Conservation (phyloP, 2,888 invertebrate species). For the Cyclophora albipunctata region DNA sequence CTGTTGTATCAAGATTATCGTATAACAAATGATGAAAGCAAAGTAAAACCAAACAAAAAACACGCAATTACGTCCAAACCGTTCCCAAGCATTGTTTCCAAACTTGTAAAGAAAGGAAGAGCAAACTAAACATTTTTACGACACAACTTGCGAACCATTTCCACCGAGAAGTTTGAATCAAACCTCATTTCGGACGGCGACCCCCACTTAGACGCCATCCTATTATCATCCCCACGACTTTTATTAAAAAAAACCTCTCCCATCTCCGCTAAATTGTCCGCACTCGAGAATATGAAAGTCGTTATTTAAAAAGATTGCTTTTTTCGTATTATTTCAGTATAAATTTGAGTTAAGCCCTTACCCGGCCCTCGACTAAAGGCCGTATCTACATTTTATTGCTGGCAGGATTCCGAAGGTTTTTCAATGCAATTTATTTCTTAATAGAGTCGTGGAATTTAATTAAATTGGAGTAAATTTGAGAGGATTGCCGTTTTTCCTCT, state of each 20-base stretch:
- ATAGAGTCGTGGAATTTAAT: slow-evolving; percentile 25
- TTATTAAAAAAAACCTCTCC: slow-evolving; percentile 65
- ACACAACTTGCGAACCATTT: no score
- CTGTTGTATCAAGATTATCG: no score
- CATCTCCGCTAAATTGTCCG: slow-evolving; percentile 72
- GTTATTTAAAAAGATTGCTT: slow-evolving; percentile 72
- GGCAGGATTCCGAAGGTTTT: slow-evolving; percentile 30
- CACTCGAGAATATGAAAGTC: slow-evolving; percentile 71
- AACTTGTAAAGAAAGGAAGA: no score
- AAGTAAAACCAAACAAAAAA: no score
- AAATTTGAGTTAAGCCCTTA: slow-evolving; percentile 62
- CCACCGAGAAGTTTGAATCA: slow-evolving; percentile 10
- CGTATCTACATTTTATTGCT: slow-evolving; percentile 55
- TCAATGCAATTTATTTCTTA: slow-evolving; percentile 42
- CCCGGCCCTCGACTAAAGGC: slow-evolving; percentile 33
- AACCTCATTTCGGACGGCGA: slow-evolving; percentile 61
- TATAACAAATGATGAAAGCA: no score
- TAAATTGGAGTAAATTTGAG: slow-evolving; percentile 25
- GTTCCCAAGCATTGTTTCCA: no score
- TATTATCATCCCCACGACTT: slow-evolving; percentile 50
- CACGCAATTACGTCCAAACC: no score
- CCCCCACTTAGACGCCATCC: slow-evolving; percentile 36
- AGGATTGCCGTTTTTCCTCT: slow-evolving; percentile 7
- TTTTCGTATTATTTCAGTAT: slow-evolving; percentile 70
- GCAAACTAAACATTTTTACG: no score